These are phyloP conservation scores for Epistrophella euchroma DNA, from an alignment of 2,888 invertebrate species.

Conservation along the genomic window DNA sequence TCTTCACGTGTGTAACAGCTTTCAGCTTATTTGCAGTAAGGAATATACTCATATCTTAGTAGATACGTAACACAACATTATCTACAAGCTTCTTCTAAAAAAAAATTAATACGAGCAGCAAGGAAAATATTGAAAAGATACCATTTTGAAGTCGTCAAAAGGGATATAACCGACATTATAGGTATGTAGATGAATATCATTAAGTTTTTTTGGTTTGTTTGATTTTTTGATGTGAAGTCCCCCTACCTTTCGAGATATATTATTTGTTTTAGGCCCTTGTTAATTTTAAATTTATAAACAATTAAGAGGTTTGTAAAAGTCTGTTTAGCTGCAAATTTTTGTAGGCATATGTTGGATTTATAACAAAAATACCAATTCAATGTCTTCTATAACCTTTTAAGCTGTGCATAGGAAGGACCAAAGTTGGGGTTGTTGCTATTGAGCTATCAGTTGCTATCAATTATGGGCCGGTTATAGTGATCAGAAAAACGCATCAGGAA, in stretches of 20 bases:
- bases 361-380: too few relatives aligned
- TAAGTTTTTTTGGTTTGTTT: background rate
- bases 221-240: background rate
- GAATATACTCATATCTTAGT: background rate
- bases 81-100: background rate
- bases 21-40: constrained; percentile 16
- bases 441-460: too few relatives aligned
- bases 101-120: background rate
- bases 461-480: too few relatives aligned
- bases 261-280: background rate
- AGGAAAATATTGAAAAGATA: background rate
- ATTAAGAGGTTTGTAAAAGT: too few relatives aligned
- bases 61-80: background rate
- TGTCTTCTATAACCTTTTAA: too few relatives aligned
- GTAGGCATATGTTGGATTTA: too few relatives aligned
- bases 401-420: too few relatives aligned
- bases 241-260: background rate
- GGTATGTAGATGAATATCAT: background rate
- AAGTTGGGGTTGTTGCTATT: too few relatives aligned
- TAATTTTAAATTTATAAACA: too few relatives aligned
- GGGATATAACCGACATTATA: background rate
- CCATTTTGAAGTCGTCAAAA: background rate
- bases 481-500: too few relatives aligned
- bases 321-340: too few relatives aligned
- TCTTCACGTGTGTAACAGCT: constrained; percentile 44